A percentile compares a stretch with the other conserved stretches of the same genome.
phyloP scores from a whole-genome alignment of 2,113 vertebrate species.

The Trinectes maculatus region DNA sequence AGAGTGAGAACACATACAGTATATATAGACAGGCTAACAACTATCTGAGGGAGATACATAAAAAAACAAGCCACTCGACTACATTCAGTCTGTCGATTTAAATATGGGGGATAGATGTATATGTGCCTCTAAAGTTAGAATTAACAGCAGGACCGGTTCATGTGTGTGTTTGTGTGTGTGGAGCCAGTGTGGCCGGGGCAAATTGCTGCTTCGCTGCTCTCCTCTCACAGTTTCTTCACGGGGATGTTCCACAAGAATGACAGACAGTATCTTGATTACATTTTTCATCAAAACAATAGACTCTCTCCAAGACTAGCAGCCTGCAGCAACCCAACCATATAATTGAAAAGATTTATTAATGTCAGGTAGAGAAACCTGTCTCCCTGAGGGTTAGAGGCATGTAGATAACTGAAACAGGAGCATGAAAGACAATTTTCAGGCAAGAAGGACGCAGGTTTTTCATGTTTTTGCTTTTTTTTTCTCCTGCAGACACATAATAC shows the following conservation, averaged over 20 bases:
- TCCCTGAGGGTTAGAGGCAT: conserved; percentile 23
- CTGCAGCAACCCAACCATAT: conserved; percentile 55
- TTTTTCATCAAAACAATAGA: conserved; percentile 71
- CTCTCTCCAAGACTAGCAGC: conserved; percentile 38
- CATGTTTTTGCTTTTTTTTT: neutral
- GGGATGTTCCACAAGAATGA: conserved; percentile 32
- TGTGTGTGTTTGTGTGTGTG: neutral
- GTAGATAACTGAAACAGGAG: conserved; percentile 29
- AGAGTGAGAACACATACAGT: no score
- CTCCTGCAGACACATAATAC: neutral
- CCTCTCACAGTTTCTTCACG: conserved; percentile 31
- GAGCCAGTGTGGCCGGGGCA: conserved; percentile 5
- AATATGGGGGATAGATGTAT: neutral
- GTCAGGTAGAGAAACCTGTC: conserved; percentile 49
- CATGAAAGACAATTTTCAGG: conserved; percentile 33
- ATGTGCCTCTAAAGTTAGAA: neutral
- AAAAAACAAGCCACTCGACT: neutral
- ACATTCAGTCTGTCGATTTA: no score
- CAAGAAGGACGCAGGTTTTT: conserved; percentile 25
- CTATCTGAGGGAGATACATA: no score
- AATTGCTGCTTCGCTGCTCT: conserved; percentile 43
- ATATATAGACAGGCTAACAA: no score
- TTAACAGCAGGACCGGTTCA: neutral
- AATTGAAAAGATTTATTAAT: conserved; percentile 65
- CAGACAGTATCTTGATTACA: conserved; percentile 66